Conservation (phyloP, 2,113 vertebrate species). For the Pomatorhinus ruficollis region DNA sequence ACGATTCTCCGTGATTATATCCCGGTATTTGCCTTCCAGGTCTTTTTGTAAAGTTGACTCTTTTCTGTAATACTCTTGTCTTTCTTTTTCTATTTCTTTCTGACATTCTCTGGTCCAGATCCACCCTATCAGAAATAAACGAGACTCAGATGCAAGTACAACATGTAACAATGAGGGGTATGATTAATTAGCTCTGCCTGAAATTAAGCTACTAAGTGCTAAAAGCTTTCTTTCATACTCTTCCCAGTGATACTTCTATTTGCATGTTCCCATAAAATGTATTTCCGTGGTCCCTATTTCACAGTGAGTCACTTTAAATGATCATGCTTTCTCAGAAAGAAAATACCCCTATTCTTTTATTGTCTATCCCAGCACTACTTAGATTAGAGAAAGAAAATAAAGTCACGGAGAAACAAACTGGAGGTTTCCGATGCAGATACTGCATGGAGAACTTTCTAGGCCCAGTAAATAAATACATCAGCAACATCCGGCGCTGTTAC, state of each 20-base stretch:
- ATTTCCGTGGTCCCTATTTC: neutral
- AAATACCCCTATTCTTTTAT: neutral
- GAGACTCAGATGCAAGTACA: neutral
- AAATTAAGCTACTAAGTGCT: neutral
- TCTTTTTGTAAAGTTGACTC: slow-evolving; percentile 76
- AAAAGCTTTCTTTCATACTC: neutral
- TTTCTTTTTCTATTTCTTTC: slow-evolving; percentile 86
- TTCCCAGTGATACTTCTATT: neutral
- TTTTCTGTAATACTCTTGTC: slow-evolving; percentile 74
- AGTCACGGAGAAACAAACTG: neutral
- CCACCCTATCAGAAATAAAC: slow-evolving; percentile 81
- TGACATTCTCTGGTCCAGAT: slow-evolving; percentile 95
- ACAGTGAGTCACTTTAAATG: neutral
- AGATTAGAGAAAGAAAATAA: neutral
- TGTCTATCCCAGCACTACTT: neutral
- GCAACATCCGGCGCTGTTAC: neutral
- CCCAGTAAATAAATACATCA: neutral
- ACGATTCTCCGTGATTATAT: slow-evolving; percentile 83
- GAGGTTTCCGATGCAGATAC: neutral
- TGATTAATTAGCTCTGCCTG: neutral
- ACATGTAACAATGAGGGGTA: neutral
- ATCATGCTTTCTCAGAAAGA: neutral
- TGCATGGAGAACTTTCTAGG: neutral
- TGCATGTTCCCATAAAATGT: neutral
- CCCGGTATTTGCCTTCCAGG: slow-evolving; percentile 85